Base-by-base conservation (phyloP, 2,888 invertebrate genomes). In the Drosophila neonasuta region DNA sequence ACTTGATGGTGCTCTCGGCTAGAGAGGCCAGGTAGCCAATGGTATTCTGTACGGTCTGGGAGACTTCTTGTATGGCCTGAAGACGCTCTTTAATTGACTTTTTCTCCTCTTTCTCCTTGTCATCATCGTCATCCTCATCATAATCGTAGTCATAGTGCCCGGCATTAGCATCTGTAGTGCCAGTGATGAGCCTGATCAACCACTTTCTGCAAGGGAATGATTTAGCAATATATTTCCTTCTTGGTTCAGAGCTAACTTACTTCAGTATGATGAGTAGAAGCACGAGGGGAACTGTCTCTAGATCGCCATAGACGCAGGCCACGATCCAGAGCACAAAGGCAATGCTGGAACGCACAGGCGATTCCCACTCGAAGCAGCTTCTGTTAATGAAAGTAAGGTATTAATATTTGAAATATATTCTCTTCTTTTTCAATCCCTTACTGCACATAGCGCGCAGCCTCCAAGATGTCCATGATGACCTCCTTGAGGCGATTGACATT, bases 351-450 rank as follows among this genome's bases (percentile, higher is more conserved):
- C 96, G 93, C 41, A 96, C 90, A 57, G 95, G 95, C 5, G 96
- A 98, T 88, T 99, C 98, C 99, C 99, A 99, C 91, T 98, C 97
- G 89, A 98, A 97, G 90, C 98, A 98, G 90, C 97, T 97, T 92
- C 97, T 97, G 90, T 8, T 10, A 0, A 6, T 5, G 24, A 24
- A 1, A 24, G 24, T 0, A 42, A 1, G 5, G 2, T 32, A 84
- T 24, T 5, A 24, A 24, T 24, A 24, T 24, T 24, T 24, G 0
- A 24, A 20, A 20, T 20, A 3, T 20, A 0, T 20, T 20, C 20
- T 20, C 4, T 20, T 4, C 0, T 20, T 20, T 20, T 20, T 0
- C 4, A 20, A 20, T 20, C 20, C 20, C 24, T 94, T 90, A 97
- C 97, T 98, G 97, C 77, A 99, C 93, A 90, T 97, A 96, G 91